These are phyloP conservation scores for Neoitamus cyanurus DNA, from an alignment of 2,888 invertebrate genomes.

Conservation along the genomic window DNA sequence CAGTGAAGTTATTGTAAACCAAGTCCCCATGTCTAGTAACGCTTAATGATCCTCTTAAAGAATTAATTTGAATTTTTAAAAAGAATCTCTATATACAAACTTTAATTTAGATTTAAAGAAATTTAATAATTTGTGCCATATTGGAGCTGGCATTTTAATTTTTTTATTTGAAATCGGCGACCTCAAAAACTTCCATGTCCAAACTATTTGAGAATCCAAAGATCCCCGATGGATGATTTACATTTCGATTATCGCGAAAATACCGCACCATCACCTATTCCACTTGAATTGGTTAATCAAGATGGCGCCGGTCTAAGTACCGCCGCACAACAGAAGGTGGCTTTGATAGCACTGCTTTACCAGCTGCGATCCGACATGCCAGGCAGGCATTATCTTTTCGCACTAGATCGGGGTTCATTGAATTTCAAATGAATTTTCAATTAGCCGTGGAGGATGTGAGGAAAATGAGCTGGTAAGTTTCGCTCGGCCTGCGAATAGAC, in stretches of 20 bases:
- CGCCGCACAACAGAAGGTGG: neutral
- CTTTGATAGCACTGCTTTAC: neutral
- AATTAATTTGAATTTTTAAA: no score
- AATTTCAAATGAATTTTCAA: conserved; percentile 26
- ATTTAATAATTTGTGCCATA: no score
- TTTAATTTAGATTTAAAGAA: no score
- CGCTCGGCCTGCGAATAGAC: neutral
- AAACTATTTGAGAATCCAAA: no score
- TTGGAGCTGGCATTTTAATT: no score
- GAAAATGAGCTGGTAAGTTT: neutral
- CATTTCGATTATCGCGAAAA: neutral
- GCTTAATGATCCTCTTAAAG: no score
- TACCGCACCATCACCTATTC: neutral
- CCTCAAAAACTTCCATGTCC: no score
- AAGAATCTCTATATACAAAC: no score
- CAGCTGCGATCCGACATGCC: neutral
- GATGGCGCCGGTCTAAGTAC: neutral
- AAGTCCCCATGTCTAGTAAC: no score
- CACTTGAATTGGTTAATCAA: neutral
- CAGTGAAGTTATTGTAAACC: no score
- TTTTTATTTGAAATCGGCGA: no score
- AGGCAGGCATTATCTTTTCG: neutral
- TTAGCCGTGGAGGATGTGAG: neutral
- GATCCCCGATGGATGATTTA: neutral
- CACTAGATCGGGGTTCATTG: neutral